Evolutionary conservation across 2,797 vertebrate species (phyloP), one percentile per base, ranked within the genome.

Genomic region (Rhadinocentrus ornatus): DNA sequence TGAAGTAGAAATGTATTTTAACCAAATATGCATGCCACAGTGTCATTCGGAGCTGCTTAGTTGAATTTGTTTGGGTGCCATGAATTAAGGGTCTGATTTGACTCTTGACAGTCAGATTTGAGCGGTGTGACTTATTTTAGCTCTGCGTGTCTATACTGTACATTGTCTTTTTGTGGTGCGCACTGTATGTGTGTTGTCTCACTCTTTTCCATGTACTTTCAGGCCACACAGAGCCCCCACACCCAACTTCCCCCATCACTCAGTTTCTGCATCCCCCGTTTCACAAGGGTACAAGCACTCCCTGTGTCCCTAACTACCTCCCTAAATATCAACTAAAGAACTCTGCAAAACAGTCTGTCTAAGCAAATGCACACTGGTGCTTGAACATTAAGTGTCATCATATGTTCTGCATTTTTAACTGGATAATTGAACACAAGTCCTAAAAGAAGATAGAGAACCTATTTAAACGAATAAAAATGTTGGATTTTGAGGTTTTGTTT

Each of bases 201-300:
- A 92, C 90, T 91, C 65, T 93, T 89, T 78, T 92, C 81, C 90
- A 2, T 94, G 73, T 94, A 89, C 92, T 95, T 95, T 90, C 95
- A 96, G 93, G 90, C 91, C 92, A 92, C 88, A 93, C 94, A 92
- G 93, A 93, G 86, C 90, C 93, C 92, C 89, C 91, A 82, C 90
- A 93, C 94, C 89, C 93, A 94, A 93, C 93, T 78, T 93, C 89
- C 91, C 94, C 94, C 93, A 86, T 94, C 93, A 93, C 87, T 84
- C 91, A 93, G 79, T 92, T 93, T 93, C 91, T 91, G 78, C 90
- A 87, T 83, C 89, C 94, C 93, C 87, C 90, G 74, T 93, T 93
- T 91, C 92, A 92, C 91, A 96, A 95, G 93, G 95, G 95, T 95
- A 96, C 93, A 94, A 92, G 86, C 90, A 92, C 92, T 92, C 81